phyloP scores from a whole-genome alignment of 2,113 vertebrate species.

The Boleophthalmus pectinirostris region DNA sequence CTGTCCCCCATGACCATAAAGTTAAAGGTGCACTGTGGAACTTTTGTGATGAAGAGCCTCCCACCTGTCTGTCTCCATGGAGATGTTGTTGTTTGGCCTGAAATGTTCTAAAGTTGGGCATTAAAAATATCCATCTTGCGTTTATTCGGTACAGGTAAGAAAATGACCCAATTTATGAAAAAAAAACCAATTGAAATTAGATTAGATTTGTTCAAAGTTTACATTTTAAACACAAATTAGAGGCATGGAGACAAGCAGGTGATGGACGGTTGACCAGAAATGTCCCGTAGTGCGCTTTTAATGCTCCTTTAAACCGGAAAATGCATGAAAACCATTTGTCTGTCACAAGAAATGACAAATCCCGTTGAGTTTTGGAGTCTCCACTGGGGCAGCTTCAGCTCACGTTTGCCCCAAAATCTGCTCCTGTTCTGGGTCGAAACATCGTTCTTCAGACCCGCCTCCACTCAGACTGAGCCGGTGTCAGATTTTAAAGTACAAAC shows the following conservation, averaged over 20 bases:
- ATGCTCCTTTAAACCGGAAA: not conserved
- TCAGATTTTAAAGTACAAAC: not conserved
- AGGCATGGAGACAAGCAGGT: no score
- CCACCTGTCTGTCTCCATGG: no score
- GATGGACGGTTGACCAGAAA: no score
- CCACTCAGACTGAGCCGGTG: not conserved
- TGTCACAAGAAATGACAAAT: not conserved
- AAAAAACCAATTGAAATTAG: no score
- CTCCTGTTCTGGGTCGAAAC: not conserved
- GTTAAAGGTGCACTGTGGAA: not conserved
- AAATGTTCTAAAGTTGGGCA: no score
- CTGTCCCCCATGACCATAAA: no score
- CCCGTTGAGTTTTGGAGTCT: not conserved
- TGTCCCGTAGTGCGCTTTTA: not conserved
- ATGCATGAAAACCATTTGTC: not conserved
- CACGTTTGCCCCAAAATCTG: constrained; percentile 6
- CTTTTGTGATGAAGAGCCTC: not conserved
- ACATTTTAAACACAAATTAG: no score
- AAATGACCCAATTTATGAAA: no score
- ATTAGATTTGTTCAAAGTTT: no score
- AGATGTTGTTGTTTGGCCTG: no score
- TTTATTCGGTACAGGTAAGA: no score
- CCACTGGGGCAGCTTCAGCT: constrained; percentile 64
- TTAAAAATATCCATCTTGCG: no score
- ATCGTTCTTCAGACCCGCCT: constrained; percentile 6